Conservation (phyloP, 2,888 invertebrate species). For the Acholoe squamosa region DNA sequence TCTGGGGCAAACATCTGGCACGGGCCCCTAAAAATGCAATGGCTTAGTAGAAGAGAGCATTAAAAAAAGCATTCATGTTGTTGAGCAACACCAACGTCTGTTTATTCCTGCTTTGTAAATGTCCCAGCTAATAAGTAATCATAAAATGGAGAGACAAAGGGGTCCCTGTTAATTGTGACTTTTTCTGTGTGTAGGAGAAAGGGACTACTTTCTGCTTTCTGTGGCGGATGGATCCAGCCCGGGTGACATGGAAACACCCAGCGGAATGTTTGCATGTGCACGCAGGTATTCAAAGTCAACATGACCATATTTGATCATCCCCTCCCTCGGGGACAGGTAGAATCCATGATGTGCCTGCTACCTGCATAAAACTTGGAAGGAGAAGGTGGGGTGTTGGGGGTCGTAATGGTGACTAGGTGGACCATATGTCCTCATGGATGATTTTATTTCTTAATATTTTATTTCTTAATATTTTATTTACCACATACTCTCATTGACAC, state of each 20-base stretch:
- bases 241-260: constrained; percentile 35
- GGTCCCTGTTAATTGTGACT: not conserved
- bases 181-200: not conserved
- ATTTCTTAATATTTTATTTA: too few relatives aligned
- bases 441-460: too few relatives aligned
- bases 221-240: not conserved
- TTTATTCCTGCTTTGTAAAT: too few relatives aligned
- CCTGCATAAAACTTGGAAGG: not conserved
- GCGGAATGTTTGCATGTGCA: constrained; percentile 28
- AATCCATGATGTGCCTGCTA: constrained; percentile 6
- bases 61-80: too few relatives aligned
- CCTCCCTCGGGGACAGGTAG: constrained; percentile 12
- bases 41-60: too few relatives aligned
- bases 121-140: too few relatives aligned
- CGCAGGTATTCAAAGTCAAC: constrained; percentile 51
- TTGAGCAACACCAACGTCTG: too few relatives aligned
- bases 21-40: too few relatives aligned
- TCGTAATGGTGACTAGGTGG: too few relatives aligned
- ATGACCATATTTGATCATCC: constrained; percentile 24
- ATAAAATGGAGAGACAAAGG: not conserved
- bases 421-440: too few relatives aligned
- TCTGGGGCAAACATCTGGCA: too few relatives aligned
- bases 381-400: not conserved
- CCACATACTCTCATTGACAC: too few relatives aligned
- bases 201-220: constrained; percentile 15